Evolutionary conservation across 64 coral and sea anemone species (phyloP).

Genomic region (Montipora capricornis): DNA sequence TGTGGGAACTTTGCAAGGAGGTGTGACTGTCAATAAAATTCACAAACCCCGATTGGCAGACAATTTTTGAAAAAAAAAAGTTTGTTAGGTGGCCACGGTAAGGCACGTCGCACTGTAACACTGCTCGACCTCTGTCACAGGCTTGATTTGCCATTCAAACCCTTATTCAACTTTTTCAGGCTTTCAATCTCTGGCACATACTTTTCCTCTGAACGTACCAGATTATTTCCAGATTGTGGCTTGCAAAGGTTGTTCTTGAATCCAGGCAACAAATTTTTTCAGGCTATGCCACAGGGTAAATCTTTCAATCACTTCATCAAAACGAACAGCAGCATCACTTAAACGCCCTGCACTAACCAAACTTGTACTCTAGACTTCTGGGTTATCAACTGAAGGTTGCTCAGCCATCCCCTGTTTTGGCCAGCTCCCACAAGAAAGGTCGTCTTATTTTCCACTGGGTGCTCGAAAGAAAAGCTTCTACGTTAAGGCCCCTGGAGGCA

Average conservation of each 20-base stretch:
- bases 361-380: not conserved
- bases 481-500: not conserved
- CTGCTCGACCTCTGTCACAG: too few relatives aligned
- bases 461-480: not conserved
- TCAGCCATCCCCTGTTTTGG: not conserved
- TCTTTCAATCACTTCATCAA: not conserved
- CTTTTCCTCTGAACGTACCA: not conserved
- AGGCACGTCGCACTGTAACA: too few relatives aligned
- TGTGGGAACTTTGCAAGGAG: too few relatives aligned
- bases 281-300: not conserved
- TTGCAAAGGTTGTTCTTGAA: not conserved
- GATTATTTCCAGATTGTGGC: not conserved
- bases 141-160: too few relatives aligned
- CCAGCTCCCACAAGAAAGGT: not conserved
- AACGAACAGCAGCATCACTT: not conserved
- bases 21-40: too few relatives aligned
- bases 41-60: too few relatives aligned
- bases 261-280: not conserved
- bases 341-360: not conserved
- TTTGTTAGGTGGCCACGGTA: too few relatives aligned
- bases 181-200: not conserved
- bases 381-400: not conserved
- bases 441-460: not conserved
- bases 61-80: too few relatives aligned
- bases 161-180: not conserved